phyloP scores from a whole-genome alignment of 1,140 invertebrate species.

The Mactra quadrangularis region DNA sequence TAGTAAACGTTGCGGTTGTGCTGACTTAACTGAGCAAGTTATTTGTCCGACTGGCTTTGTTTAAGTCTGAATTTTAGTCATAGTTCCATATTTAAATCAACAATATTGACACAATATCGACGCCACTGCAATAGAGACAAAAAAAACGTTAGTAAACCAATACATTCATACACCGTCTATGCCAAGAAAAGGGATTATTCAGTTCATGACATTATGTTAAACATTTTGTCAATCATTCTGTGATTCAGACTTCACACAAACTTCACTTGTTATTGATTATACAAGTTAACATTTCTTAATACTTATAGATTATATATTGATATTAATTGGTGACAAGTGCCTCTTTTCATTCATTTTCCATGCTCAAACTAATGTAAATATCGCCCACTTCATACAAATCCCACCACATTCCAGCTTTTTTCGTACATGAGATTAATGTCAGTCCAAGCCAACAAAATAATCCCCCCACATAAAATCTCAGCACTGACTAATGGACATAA shows the following conservation, averaged over 20 bases:
- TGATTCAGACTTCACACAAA: constrained; percentile 8
- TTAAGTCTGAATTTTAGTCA: too few relatives aligned
- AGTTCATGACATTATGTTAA: too few relatives aligned
- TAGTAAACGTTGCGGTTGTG: not conserved
- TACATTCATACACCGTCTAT: too few relatives aligned
- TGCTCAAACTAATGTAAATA: constrained; percentile 20
- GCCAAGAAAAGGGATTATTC: too few relatives aligned
- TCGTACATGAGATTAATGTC: constrained; percentile 9
- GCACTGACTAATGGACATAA: constrained; percentile 12
- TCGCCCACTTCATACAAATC: constrained; percentile 13
- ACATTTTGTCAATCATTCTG: not conserved
- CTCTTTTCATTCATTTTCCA: constrained; percentile 5
- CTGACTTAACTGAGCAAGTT: constrained; percentile 10
- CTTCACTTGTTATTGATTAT: not conserved
- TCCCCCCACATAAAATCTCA: constrained; percentile 1
- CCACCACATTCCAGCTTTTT: not conserved
- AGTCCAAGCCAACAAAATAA: constrained; percentile 14
- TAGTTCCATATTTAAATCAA: not conserved
- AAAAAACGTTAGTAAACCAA: too few relatives aligned
- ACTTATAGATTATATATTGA: not conserved
- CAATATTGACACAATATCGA: not conserved
- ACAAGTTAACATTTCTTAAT: too few relatives aligned
- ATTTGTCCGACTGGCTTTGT: too few relatives aligned
- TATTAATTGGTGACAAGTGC: constrained; percentile 29
- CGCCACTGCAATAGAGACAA: not conserved